Conservation (phyloP, 2,113 vertebrate species). For the Recurvirostra avosetta region DNA sequence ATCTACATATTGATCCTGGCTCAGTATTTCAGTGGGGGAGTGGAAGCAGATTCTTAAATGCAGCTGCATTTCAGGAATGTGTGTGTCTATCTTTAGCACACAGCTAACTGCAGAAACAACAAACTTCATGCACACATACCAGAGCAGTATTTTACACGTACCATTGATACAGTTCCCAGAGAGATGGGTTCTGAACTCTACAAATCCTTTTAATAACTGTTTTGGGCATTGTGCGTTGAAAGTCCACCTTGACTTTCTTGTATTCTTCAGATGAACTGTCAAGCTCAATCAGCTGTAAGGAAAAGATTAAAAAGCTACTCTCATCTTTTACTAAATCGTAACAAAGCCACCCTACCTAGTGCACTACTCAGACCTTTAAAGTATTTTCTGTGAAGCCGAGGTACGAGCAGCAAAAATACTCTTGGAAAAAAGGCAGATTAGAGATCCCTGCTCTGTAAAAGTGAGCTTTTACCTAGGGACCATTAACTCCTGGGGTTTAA, state of each 20-base stretch:
- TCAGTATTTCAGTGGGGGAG: background rate
- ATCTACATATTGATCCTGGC: background rate
- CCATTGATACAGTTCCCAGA: constrained; percentile 87
- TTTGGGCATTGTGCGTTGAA: constrained; percentile 75
- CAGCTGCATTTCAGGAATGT: background rate
- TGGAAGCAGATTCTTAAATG: background rate
- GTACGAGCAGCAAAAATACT: background rate
- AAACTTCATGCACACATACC: background rate
- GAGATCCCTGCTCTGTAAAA: background rate
- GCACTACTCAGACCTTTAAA: background rate
- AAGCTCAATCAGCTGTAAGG: constrained; percentile 75
- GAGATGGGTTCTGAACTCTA: constrained; percentile 84
- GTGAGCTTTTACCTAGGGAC: background rate
- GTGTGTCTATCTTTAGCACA: background rate
- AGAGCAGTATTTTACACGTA: constrained; percentile 53
- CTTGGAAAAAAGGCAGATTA: background rate
- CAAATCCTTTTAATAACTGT: constrained; percentile 70
- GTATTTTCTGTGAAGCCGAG: background rate
- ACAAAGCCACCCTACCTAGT: background rate
- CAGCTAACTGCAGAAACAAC: background rate
- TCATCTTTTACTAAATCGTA: background rate
- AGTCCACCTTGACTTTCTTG: constrained; percentile 68
- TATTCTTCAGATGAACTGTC: constrained; percentile 67
- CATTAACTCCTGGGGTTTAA: background rate
- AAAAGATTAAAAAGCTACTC: background rate